Percentiles rank a stretch among this genome's conserved stretches.
phyloP scores from a whole-genome alignment of 2,888 invertebrate species.

The Andricus quercusramuli region DNA sequence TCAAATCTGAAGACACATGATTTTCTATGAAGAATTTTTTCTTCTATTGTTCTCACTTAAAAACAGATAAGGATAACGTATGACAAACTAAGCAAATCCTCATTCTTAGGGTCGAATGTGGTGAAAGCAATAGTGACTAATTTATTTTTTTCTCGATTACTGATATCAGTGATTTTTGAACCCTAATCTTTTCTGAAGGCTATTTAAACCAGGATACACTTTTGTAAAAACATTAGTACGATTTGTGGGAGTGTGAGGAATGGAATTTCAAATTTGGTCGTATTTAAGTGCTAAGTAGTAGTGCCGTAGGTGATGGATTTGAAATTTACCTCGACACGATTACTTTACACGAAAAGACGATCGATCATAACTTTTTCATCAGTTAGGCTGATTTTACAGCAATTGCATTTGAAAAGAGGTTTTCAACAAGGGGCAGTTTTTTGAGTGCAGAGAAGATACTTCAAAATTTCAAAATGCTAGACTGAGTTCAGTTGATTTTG shows the following conservation, averaged over 20 bases:
- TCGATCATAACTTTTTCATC: constrained; percentile 44
- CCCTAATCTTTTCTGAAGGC: constrained; percentile 44
- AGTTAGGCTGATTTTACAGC: neutral
- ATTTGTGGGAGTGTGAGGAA: constrained; percentile 33
- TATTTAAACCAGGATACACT: constrained; percentile 47
- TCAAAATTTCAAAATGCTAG: too few relatives aligned
- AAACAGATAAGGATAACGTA: neutral
- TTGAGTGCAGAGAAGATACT: too few relatives aligned
- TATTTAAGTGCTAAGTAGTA: constrained; percentile 80
- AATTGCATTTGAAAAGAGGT: neutral
- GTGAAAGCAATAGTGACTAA: constrained; percentile 1
- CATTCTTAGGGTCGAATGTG: neutral
- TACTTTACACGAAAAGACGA: constrained; percentile 74
- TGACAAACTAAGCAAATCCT: neutral
- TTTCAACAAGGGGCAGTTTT: too few relatives aligned
- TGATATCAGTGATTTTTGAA: constrained; percentile 40
- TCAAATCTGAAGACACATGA: neutral
- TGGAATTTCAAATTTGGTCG: constrained; percentile 46
- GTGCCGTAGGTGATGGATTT: constrained; percentile 80
- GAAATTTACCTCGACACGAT: constrained; percentile 77
- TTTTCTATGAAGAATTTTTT: neutral
- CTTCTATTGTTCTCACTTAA: neutral
- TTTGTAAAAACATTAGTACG: constrained; percentile 22
- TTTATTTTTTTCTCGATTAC: constrained; percentile 1
- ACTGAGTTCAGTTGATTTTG: too few relatives aligned